phyloP scores from a whole-genome alignment of 2,888 invertebrate species.

The Perdita meconis region DNA sequence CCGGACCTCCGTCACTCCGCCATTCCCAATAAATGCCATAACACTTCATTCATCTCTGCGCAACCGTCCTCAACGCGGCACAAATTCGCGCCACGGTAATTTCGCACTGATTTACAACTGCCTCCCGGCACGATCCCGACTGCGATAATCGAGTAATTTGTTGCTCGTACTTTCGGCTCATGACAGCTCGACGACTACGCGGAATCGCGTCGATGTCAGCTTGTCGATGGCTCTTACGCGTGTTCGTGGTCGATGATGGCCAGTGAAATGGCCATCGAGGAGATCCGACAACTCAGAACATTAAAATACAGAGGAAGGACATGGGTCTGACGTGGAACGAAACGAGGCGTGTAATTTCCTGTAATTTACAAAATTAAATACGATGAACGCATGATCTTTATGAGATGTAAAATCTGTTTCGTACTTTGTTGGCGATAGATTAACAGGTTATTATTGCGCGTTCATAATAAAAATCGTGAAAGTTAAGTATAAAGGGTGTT shows the following conservation, averaged over 20 bases:
- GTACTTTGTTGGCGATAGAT: no score
- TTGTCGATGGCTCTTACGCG: background rate
- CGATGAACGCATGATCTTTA: no score
- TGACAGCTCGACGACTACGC: constrained; percentile 9
- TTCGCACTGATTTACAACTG: constrained; percentile 26
- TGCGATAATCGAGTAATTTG: constrained; percentile 45
- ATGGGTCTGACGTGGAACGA: background rate
- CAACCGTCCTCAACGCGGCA: background rate
- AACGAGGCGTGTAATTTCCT: no score
- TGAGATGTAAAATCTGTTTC: no score
- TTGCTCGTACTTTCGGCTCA: constrained; percentile 36
- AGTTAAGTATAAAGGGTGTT: no score
- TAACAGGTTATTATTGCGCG: no score
- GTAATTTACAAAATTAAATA: no score
- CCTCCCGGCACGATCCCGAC: constrained; percentile 1
- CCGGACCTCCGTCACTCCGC: background rate
- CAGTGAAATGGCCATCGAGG: background rate
- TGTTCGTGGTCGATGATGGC: background rate
- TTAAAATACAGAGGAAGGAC: background rate
- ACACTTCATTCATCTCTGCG: constrained; percentile 19
- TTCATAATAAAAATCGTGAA: no score
- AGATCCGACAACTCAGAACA: background rate
- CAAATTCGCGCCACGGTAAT: constrained; percentile 14
- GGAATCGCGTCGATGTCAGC: constrained; percentile 13
- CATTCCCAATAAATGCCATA: constrained; percentile 22